Base-by-base conservation (phyloP, 2,888 invertebrate genomes). In the Hipparchia sbordonii region DNA sequence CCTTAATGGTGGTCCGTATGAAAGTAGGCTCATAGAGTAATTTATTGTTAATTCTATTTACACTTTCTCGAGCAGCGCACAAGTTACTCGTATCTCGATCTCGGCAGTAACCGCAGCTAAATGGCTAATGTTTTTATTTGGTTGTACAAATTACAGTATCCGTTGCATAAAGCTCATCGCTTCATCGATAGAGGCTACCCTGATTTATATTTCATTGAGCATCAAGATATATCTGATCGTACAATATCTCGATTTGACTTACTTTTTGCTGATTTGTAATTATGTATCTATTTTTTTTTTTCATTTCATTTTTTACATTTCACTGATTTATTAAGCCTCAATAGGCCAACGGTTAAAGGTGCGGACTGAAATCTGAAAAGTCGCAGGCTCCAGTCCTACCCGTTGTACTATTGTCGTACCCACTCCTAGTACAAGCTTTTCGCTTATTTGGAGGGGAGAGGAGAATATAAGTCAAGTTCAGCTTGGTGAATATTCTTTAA, bases 161-260 rank as follows among this genome's bases (percentile, higher is more conserved):
- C 87, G 84, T 79, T 83, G 85, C 79, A 82, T 83, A 82, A 91
- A 87, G 91, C 91, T 85, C 87, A 87, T 81, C 85, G 82, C 85
- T 85, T 83, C 83, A 81, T 83, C 86, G 88, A 87, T 87, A 85
- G 76, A 77, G 79, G 48, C 73, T 89, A 90, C 87, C 78, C 92
- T 91, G 92, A 93, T 93, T 93, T 91, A 93, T 91, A 89, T 85
- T 86, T 84, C 82, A 82, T 79, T 80, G 84, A 79, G 77, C 71
- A 78, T 79, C 85, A 80, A 80, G 82, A 67, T 72, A 70, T 66
- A 74, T 69, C 65, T 52, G 54, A 69, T 60, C 46, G 12, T 60
- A 45, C 56, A 13, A 13, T 57, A 59, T 45, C 61, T 39, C 51
- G 23, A 23, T 23, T 23, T 1, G 23, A 23, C 23, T 23, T 23